Percentiles rank a stretch among this genome's conserved stretches.
phyloP scores from a whole-genome alignment of 2,888 invertebrate genomes.

The Nomada lathburiana region DNA sequence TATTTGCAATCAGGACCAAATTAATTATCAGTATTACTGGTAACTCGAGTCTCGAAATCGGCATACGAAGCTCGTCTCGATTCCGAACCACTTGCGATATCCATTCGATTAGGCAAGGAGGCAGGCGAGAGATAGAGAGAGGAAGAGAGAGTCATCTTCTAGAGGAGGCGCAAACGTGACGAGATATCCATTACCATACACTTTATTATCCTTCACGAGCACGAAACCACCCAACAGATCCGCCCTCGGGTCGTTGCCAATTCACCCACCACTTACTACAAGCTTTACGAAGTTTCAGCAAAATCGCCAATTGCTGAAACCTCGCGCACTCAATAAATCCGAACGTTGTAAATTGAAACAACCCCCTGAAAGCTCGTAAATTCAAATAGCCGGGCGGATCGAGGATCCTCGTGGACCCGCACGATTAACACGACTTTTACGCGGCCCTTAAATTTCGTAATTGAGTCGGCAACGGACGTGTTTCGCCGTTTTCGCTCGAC shows the following conservation, averaged over 20 bases:
- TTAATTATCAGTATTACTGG: neutral
- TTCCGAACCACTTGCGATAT: neutral
- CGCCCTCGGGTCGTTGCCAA: neutral
- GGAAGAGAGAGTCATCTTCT: conserved; percentile 7
- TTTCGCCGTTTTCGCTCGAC: neutral
- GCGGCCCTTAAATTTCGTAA: conserved; percentile 44
- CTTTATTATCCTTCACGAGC: neutral
- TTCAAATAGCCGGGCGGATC: neutral
- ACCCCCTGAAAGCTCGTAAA: conserved; percentile 27
- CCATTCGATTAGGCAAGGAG: neutral
- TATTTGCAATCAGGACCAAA: neutral
- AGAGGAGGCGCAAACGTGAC: too few species aligned
- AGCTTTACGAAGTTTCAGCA: neutral
- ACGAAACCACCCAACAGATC: neutral
- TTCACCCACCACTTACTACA: neutral
- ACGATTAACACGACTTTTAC: conserved; percentile 15
- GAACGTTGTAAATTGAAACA: conserved; percentile 12
- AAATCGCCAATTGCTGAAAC: neutral
- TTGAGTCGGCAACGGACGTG: neutral
- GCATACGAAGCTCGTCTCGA: neutral
- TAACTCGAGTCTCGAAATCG: neutral
- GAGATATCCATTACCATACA: neutral
- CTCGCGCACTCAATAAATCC: conserved; percentile 1
- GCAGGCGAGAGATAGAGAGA: neutral
- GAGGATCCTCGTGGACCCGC: neutral